Evolutionary conservation across 2,113 vertebrate genomes (phyloP).

Genomic region (Apodemus speciosus): DNA sequence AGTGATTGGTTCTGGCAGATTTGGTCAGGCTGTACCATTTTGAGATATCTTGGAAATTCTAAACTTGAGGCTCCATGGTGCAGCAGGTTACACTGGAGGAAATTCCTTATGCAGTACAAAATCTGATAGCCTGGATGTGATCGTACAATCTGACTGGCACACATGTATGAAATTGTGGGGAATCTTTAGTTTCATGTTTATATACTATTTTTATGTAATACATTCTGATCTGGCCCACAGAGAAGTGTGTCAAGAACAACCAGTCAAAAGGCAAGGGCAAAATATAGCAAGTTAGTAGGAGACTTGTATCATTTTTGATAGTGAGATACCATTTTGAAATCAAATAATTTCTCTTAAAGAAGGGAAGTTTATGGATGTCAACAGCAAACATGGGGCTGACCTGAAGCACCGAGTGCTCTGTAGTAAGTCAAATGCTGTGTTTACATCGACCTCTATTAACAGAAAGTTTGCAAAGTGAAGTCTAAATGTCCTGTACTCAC

Average conservation of each 20-base stretch:
- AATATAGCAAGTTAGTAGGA: background rate
- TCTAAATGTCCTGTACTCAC: background rate
- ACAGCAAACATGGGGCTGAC: background rate
- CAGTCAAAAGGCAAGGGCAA: slow-evolving; percentile 22
- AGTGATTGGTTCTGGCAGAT: background rate
- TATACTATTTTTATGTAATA: slow-evolving; percentile 9
- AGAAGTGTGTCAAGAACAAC: background rate
- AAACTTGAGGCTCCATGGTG: background rate
- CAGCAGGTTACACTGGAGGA: background rate
- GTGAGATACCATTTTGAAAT: slow-evolving; percentile 19
- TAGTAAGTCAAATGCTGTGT: background rate
- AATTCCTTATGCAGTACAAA: background rate
- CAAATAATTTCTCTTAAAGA: slow-evolving; percentile 15
- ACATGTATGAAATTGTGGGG: background rate
- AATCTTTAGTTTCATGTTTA: background rate
- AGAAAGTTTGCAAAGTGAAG: background rate
- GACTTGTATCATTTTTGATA: background rate
- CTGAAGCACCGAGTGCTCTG: background rate
- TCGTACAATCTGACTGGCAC: background rate
- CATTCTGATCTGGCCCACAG: slow-evolving; percentile 33
- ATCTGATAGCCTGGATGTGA: background rate
- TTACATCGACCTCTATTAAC: background rate
- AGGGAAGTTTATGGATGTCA: background rate
- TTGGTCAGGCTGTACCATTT: background rate
- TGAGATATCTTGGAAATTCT: background rate